Evolutionary conservation across 2,888 invertebrate genomes (phyloP), one percentile per base, ranked within the genome.

Genomic region (Agrilus cyanescens): DNA sequence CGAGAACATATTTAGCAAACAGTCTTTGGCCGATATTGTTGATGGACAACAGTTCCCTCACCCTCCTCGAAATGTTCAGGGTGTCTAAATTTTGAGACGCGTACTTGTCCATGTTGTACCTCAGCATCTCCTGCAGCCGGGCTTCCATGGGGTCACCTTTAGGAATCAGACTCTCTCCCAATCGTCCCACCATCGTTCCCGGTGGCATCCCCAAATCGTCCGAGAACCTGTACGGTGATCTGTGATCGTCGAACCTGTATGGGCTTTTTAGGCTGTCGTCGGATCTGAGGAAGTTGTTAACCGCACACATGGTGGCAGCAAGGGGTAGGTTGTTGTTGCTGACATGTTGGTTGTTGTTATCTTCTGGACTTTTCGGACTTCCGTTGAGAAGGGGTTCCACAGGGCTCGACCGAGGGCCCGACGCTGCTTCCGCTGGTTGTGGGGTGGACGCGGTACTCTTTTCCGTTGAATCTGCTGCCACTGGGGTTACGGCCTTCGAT

Each of bases 11-110:
- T 67, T 97, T 97, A 56, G 98, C 98, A 70, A 98, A 98, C 57
- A 98, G 74, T 48, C 98, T 78, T 71, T 98, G 98, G 3, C 98
- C 98, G 57, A 98, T 97, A 68, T 98, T 96, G 71, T 97, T 94
- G 53, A 94, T 89, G 48, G 93, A 94, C 30, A 97, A 73, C 43
- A 97, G 71, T 60, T 97, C 96, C 12, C 96, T 75, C 8, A 97
- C 95, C 49, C 90, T 77, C 52, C 95, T 77, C 44, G 95, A 87
- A 58, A 96, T 90, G 68, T 90, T 86, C 44, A 94, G 71, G n/a
- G 96, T 96, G 69, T 96, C 96, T 51, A 96, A 74, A 57, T 88
- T 87, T 58, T 90, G 91, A 53, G 87, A 85, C 43, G 91, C 90
- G 67, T 90, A 91, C 66, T 91, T 91, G 73, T 93, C 93, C 83